Percentiles rank a stretch among this genome's conserved stretches.
phyloP scores from a whole-genome alignment of 2,888 invertebrate genomes.

The Drosophila recens region DNA sequence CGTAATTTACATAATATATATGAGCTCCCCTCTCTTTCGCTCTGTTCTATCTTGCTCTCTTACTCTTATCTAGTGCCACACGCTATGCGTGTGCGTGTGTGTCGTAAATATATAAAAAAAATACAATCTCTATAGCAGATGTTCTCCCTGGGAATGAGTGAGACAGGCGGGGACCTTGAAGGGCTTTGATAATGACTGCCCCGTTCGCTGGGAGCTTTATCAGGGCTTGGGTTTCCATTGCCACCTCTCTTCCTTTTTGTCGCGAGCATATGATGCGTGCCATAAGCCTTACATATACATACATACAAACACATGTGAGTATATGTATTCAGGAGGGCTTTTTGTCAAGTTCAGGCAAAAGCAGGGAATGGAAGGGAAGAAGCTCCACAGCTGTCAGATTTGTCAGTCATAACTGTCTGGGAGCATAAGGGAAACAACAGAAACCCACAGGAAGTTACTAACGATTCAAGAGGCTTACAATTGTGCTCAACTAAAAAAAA shows the following conservation, averaged over 20 bases:
- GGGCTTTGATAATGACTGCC: conserved; percentile 72
- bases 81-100: conserved; percentile 41
- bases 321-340: not conserved
- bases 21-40: conserved; percentile 18
- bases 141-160: conserved; percentile 25
- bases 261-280: conserved; percentile 59
- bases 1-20: conserved; percentile 76
- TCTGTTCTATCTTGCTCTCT: not conserved
- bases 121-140: conserved; percentile 61
- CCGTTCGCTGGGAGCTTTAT: conserved; percentile 38
- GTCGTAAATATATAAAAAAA: conserved; percentile 44
- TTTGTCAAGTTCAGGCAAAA: not conserved
- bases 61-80: conserved; percentile 10
- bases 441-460: conserved; percentile 57
- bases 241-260: conserved; percentile 26
- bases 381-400: conserved; percentile 54
- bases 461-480: conserved; percentile 40
- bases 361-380: not conserved
- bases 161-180: conserved; percentile 51
- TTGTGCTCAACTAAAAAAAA: conserved; percentile 2
- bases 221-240: conserved; percentile 23
- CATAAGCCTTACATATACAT: conserved; percentile 42
- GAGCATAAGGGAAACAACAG: conserved; percentile 27
- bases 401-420: conserved; percentile 56
- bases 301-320: not conserved